These are phyloP conservation scores for Grammomys dolichurus DNA, from an alignment of 2,113 vertebrate species.

Conservation along the genomic window DNA sequence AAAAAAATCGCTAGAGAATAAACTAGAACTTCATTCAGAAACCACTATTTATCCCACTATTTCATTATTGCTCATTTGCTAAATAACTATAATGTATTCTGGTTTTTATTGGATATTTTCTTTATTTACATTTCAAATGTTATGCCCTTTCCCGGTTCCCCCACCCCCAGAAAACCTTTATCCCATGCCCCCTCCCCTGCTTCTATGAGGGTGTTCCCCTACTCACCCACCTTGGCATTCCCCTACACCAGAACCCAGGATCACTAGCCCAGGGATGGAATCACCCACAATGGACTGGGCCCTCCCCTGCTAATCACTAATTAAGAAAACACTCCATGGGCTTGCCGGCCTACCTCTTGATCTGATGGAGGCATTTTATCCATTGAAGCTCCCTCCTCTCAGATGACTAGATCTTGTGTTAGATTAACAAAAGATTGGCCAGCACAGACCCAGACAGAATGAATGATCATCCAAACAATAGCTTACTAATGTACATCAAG, in stretches of 20 bases:
- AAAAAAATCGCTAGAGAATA: neutral
- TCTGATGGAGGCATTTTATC: neutral
- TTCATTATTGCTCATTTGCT: constrained; percentile 41
- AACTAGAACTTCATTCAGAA: constrained; percentile 22
- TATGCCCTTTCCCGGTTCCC: no score
- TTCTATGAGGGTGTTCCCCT: no score
- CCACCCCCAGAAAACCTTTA: no score
- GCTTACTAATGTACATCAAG: neutral
- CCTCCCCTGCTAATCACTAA: neutral
- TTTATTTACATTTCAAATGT: no score
- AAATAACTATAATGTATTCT: neutral
- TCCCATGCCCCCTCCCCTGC: no score
- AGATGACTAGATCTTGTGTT: neutral
- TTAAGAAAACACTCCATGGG: neutral
- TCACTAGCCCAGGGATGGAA: neutral
- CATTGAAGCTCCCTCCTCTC: neutral
- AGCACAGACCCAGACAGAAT: neutral
- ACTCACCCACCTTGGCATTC: no score
- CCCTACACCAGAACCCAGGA: neutral
- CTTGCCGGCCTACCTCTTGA: neutral
- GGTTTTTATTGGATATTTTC: neutral
- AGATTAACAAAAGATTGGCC: neutral
- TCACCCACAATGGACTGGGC: neutral
- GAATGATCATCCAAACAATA: constrained; percentile 27
- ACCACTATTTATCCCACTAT: neutral